phyloP scores from a whole-genome alignment of 2,888 invertebrate genomes.

The Elmis aenea region DNA sequence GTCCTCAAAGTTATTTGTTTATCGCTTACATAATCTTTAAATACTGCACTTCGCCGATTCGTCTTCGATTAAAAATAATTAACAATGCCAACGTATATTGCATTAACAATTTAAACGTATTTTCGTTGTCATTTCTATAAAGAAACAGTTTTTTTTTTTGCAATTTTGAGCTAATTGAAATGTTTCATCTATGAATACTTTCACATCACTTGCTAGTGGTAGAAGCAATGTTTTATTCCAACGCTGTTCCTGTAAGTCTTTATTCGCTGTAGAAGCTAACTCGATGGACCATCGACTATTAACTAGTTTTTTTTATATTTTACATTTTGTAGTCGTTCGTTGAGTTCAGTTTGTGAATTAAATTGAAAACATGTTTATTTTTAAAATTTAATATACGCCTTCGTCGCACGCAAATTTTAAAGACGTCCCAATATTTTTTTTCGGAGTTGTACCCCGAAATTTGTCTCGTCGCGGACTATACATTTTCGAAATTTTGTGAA shows the following conservation, averaged over 20 bases:
- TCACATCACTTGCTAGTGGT: conserved; percentile 25
- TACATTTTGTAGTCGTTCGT: neutral
- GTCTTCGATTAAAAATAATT: conserved; percentile 17
- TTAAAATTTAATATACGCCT: conserved; percentile 21
- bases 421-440: conserved; percentile 25
- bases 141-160: conserved; percentile 14
- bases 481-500: conserved; percentile 24
- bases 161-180: conserved; percentile 12
- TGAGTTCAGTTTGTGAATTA: too few species aligned
- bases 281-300: conserved; percentile 26
- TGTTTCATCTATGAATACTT: conserved; percentile 23
- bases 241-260: conserved; percentile 25
- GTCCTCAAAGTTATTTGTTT: conserved; percentile 8
- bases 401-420: conserved; percentile 25
- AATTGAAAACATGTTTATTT: conserved; percentile 23
- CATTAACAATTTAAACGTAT: conserved; percentile 22
- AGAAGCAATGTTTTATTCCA: conserved; percentile 27
- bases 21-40: conserved; percentile 10
- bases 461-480: conserved; percentile 21
- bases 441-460: conserved; percentile 23
- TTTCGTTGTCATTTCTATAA: conserved; percentile 13
- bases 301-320: conserved; percentile 9
- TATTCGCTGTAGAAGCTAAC: conserved; percentile 25
- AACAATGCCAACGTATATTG: conserved; percentile 16
- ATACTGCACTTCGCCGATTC: conserved; percentile 19